Evolutionary conservation across 2,797 vertebrate genomes (phyloP), one percentile per base, ranked within the genome.

Genomic region (Sylvilagus floridanus): DNA sequence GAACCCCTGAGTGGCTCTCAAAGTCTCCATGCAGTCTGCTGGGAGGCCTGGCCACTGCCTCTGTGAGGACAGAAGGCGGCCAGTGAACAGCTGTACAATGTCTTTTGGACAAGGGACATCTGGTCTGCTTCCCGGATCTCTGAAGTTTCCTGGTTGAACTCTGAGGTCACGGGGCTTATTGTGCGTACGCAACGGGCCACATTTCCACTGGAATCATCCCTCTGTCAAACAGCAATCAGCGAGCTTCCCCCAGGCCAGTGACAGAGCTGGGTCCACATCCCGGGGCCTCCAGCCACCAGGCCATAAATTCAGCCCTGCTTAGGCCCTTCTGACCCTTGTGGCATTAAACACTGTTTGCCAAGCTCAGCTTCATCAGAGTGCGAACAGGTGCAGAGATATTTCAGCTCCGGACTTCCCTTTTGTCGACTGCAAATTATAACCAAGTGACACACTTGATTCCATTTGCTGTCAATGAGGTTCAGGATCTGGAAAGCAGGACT

Each of bases 51-150:
- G 57, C 72, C 87, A 60, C 19, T 13, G 57, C 79, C 87, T 13
- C 35, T 0, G 1, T 21, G 69, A 88, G 89, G 88, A 90, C 72
- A 94, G 71, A 91, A 94, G 37, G 66, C 94, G 86, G 79, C 75
- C 83, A 30, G 60, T 0, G 6, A 89, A 91, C 54, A 81, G 92
- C 68, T 82, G 65, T 54, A 84, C 50, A 77, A 65, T 37, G 3
- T 79, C 81, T 60, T 81, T 76, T 52, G 63, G 86, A 94, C 60
- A 72, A 91, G 47, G 47, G 52, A 83, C 79, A 89, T 94, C 57
- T 84, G 87, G 26, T 81, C 76, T 93, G 7, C 5, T 66, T 66
- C 72, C 52, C 13, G 0, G 57, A 84, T 62, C 71, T 63, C 4
- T 2, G 47, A 73, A 52, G n/a, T 86, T 87, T 92, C 63, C 81